Evolutionary conservation across 2,888 invertebrate genomes (phyloP).

Genomic region (Encarsia formosa): DNA sequence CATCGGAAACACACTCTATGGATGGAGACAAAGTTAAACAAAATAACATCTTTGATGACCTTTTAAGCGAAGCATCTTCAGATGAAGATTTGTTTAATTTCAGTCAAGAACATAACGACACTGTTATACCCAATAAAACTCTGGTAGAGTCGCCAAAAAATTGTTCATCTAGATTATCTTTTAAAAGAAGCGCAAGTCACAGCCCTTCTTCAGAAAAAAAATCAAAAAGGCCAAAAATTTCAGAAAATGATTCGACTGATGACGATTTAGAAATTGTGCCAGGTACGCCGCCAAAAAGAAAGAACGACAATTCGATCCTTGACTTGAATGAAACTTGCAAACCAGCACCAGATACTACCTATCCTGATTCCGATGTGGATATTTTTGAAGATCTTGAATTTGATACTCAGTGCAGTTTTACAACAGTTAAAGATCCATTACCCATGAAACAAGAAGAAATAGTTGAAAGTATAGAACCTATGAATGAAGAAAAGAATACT

Average conservation of each 20-base stretch:
- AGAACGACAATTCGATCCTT: background rate
- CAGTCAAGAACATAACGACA: background rate
- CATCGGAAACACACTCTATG: constrained; percentile 3
- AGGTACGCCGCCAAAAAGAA: constrained; percentile 6
- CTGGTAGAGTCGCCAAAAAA: too few relatives aligned
- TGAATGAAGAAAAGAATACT: too few relatives aligned
- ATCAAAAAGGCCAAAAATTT: constrained; percentile 3
- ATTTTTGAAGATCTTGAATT: constrained; percentile 18
- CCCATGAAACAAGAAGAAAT: too few relatives aligned
- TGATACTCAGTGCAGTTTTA: constrained; percentile 6
- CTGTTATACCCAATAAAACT: background rate
- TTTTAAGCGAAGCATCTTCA: constrained; percentile 4
- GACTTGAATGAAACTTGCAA: background rate
- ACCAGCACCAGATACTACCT: background rate
- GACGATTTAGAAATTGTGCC: background rate
- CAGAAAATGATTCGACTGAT: constrained; percentile 7
- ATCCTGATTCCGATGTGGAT: constrained; percentile 13
- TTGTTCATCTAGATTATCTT: background rate
- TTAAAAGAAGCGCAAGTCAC: constrained; percentile 10
- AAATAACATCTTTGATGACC: constrained; percentile 10
- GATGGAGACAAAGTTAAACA: background rate
- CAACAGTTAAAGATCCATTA: too few relatives aligned
- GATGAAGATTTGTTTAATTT: background rate
- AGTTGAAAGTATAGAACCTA: too few relatives aligned
- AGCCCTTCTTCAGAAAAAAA: background rate